A percentile compares a stretch with the other conserved stretches of the same genome.
Evolutionary conservation across 2,888 invertebrate genomes (phyloP).

Genomic region (Corythucha ciliata): DNA sequence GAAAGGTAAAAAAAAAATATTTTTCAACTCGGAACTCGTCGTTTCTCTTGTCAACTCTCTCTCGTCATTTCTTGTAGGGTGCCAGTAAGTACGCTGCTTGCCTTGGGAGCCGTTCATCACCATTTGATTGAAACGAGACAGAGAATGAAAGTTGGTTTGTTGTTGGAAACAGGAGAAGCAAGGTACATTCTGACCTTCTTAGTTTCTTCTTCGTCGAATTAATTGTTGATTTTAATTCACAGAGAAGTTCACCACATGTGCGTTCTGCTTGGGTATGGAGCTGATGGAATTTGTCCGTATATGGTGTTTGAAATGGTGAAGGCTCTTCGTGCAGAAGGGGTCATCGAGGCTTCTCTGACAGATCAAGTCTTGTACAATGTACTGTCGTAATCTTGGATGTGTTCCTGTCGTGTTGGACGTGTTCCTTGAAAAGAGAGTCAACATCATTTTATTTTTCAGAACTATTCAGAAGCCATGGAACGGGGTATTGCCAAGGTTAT

Average conservation of each 20-base stretch:
- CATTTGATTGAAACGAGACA: conserved; percentile 87
- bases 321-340: conserved; percentile 73
- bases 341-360: conserved; percentile 63
- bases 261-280: conserved; percentile 90
- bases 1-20: conserved; percentile 41
- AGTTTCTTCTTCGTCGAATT: not conserved
- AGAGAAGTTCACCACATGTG: conserved; percentile 88
- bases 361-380: conserved; percentile 72
- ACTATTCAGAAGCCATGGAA: conserved; percentile 85
- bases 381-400: too few species aligned
- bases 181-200: conserved; percentile 49
- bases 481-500: conserved; percentile 87
- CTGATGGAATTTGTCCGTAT: conserved; percentile 96
- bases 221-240: conserved; percentile 22
- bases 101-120: conserved; percentile 90
- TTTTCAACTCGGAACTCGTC: not conserved
- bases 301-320: conserved; percentile 88
- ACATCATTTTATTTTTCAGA: conserved; percentile 39
- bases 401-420: too few species aligned
- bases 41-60: not conserved
- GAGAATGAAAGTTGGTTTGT: conserved; percentile 90
- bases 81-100: conserved; percentile 72
- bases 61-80: conserved; percentile 43
- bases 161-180: conserved; percentile 94
- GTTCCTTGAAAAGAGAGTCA: too few species aligned